These are phyloP conservation scores for Himalopsyche japonica DNA, from an alignment of 2,888 invertebrate species.

Conservation along the genomic window DNA sequence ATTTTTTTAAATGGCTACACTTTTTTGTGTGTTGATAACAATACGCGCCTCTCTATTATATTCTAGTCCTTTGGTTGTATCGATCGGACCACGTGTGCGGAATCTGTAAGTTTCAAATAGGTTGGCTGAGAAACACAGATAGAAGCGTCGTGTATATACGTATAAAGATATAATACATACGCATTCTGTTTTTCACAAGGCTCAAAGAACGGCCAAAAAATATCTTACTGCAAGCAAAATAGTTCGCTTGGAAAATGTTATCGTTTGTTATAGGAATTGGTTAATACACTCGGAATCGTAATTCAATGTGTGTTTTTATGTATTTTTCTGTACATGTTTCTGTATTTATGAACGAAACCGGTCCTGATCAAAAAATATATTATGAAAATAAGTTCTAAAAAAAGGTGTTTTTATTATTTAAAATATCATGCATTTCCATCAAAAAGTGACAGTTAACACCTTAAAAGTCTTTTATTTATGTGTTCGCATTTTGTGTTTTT, in stretches of 20 bases:
- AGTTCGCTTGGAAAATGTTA: neutral
- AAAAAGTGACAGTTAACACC: no score
- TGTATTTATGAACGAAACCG: no score
- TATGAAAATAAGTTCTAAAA: no score
- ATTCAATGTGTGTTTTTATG: no score
- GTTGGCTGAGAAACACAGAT: neutral
- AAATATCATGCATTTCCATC: no score
- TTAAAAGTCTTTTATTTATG: no score
- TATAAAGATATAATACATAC: neutral
- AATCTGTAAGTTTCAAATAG: conserved; percentile 16
- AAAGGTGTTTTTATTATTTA: no score
- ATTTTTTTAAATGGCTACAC: neutral
- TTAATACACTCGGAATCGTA: no score
- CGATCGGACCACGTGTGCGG: conserved; percentile 29
- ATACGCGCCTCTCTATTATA: neutral
- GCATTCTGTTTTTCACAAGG: neutral
- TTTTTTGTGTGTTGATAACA: neutral
- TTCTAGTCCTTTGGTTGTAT: conserved; percentile 2
- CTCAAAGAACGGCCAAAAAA: neutral
- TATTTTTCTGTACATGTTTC: no score
- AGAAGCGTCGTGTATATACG: neutral
- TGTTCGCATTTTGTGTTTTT: no score
- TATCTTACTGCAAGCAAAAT: neutral
- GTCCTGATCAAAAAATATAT: no score
- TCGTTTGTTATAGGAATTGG: neutral